Percentiles rank a stretch among this genome's conserved stretches.
Conservation (phyloP, 2,888 invertebrate genomes). For the Coenonympha arcania region DNA sequence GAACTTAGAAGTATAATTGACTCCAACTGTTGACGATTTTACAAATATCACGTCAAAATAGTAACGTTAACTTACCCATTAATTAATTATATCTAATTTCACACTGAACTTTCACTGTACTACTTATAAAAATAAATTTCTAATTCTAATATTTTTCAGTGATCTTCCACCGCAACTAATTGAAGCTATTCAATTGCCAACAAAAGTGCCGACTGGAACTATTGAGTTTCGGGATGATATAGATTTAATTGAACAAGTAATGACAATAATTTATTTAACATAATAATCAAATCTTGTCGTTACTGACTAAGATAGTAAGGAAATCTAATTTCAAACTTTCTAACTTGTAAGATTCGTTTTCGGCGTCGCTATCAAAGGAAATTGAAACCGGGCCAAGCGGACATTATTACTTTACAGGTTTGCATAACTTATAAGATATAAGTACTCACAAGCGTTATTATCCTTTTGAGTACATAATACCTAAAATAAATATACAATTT, state of each 20-base stretch:
- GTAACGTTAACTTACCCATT: no score
- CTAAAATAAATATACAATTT: no score
- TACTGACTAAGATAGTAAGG: background rate
- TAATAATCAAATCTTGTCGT: no score
- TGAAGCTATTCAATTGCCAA: slow-evolving; percentile 46
- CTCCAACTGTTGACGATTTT: no score
- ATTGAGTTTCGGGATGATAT: slow-evolving; percentile 71
- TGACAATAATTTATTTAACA: no score
- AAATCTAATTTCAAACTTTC: background rate
- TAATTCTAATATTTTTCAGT: slow-evolving; percentile 30
- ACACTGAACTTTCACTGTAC: no score
- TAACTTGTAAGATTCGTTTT: slow-evolving; percentile 68
- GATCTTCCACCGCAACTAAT: slow-evolving; percentile 47
- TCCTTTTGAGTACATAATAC: no score
- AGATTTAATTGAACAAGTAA: slow-evolving; percentile 70
- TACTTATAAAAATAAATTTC: no score
- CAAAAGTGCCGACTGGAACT: slow-evolving; percentile 58
- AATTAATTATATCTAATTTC: no score
- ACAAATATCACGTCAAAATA: no score
- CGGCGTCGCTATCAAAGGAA: slow-evolving; percentile 75
- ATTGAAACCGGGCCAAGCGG: slow-evolving; percentile 64
- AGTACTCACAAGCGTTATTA: background rate
- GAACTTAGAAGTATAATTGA: background rate
- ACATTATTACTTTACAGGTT: slow-evolving; percentile 72
- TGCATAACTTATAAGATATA: slow-evolving; percentile 1